Conservation (phyloP, 2,113 vertebrate genomes). For the Sinocyclocheilus rhinocerous region DNA sequence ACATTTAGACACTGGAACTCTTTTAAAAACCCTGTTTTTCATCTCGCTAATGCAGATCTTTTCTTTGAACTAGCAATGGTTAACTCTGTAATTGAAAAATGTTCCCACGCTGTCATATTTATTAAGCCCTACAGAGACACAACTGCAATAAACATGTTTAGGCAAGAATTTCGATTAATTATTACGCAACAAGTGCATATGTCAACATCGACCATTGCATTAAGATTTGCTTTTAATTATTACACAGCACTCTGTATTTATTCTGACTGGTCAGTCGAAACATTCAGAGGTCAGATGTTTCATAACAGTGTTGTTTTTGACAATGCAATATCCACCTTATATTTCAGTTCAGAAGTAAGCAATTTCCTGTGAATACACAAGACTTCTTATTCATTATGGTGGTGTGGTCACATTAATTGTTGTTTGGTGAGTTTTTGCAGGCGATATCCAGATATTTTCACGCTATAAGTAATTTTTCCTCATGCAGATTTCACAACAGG, state of each 20-base stretch:
- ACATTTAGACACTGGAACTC: conserved; percentile 14
- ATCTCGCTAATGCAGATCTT: not conserved
- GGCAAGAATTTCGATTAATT: not conserved
- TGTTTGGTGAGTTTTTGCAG: not conserved
- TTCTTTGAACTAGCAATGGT: not conserved
- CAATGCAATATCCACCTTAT: too few relatives aligned
- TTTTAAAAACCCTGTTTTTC: conserved; percentile 18
- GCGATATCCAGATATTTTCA: not conserved
- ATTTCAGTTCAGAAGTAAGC: too few relatives aligned
- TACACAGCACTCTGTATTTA: not conserved
- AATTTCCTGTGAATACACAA: not conserved
- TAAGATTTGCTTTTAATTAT: not conserved
- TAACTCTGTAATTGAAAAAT: conserved; percentile 27
- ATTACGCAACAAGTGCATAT: not conserved
- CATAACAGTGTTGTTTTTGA: not conserved
- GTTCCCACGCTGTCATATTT: conserved; percentile 26
- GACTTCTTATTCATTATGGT: not conserved
- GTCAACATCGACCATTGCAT: not conserved
- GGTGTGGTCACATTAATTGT: not conserved
- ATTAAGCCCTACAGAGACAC: conserved; percentile 7
- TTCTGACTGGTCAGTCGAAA: not conserved
- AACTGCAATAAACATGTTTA: conserved; percentile 17
- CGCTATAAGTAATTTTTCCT: not conserved
- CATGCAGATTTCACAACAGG: not conserved
- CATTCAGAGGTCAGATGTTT: not conserved